Evolutionary conservation across 1,140 invertebrate species (phyloP), one percentile per base, ranked within the genome.

Genomic region (Drosophila bocki): DNA sequence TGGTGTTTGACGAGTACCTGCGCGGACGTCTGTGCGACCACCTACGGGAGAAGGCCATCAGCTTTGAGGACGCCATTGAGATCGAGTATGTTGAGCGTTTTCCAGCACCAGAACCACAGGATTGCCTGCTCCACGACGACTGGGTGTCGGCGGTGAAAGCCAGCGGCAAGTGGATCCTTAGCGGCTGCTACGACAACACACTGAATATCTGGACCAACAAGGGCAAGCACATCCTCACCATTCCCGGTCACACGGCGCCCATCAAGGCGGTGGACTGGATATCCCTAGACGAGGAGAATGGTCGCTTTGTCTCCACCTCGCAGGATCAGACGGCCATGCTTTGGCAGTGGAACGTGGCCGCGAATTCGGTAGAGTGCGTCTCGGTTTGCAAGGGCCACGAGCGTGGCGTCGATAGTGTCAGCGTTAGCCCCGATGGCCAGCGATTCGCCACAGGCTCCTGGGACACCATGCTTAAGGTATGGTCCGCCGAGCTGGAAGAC

Each of bases 121-220:
- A 99, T 91, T 97, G 97, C 87, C 94, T 99, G 54, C 94, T 98
- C 82, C 98, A 99, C 92, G 97, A 99, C 93, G 98, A 99, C 93
- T 99, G 98, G 98, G 97, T 99, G 12, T 96, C 96, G 53, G 96
- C 97, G 41, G 96, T 98, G 26, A 95, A 96, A 75, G 94, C 95
- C 56, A 93, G 93, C 67, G 94, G 95, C 29, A 95, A 96, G 93
- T 98, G 97, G 96, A 97, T 99, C 71, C 90, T 99, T 11, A 97
- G 97, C 61, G 98, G 98, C n/a, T 97, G 97, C 93, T 99, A 99
- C 94, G 98, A 99, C 92, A 97, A 97, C 92, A 97, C 97, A 42
- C 88, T 99, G 17, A 96, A 98, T 79, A 94, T 99, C 61, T 99
- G 98, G 98, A 96, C 95, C 15, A 94, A 94, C 7, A 96, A 97